Evolutionary conservation across 2,113 vertebrate genomes (phyloP).

Genomic region (Suricata suricatta): DNA sequence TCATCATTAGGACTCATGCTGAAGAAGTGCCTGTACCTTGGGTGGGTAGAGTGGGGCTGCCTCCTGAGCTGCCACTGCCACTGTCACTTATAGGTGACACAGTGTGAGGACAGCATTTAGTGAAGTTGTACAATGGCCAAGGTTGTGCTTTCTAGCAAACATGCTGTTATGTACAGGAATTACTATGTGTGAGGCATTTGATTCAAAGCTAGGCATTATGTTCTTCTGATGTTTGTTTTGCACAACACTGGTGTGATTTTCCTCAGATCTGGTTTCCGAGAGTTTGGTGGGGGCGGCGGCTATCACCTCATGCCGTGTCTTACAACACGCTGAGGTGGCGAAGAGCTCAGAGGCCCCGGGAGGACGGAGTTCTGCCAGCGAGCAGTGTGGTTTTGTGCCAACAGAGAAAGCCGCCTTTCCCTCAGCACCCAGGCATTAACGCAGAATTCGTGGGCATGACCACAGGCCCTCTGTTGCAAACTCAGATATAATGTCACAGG

Average conservation of each 20-base stretch:
- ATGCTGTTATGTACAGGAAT: not conserved
- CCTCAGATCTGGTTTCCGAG: constrained; percentile 76
- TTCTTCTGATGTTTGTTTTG: not conserved
- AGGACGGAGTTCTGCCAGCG: not conserved
- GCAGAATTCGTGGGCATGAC: not conserved
- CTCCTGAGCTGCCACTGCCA: constrained; percentile 21
- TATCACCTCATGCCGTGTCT: constrained; percentile 53
- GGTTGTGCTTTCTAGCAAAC: constrained; percentile 74
- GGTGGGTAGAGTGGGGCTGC: constrained; percentile 57
- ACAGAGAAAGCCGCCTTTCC: not conserved
- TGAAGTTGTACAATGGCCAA: constrained; percentile 65
- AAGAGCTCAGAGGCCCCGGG: constrained; percentile 1
- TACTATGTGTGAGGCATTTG: constrained; percentile 42
- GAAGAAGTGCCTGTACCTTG: constrained; percentile 63
- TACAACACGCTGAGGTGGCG: constrained; percentile 36
- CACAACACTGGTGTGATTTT: constrained; percentile 65
- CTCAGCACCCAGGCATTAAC: not conserved
- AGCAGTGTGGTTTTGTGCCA: constrained; percentile 18
- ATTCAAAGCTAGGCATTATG: constrained; percentile 67
- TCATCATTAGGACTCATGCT: constrained; percentile 62
- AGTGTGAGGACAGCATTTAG: constrained; percentile 45
- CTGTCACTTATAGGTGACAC: constrained; percentile 53
- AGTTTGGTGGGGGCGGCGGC: not conserved
- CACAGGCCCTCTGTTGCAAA: constrained; percentile 9
- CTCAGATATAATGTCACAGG: not conserved